Conservation (phyloP, 2,113 vertebrate genomes). For the Chitala chitala region DNA sequence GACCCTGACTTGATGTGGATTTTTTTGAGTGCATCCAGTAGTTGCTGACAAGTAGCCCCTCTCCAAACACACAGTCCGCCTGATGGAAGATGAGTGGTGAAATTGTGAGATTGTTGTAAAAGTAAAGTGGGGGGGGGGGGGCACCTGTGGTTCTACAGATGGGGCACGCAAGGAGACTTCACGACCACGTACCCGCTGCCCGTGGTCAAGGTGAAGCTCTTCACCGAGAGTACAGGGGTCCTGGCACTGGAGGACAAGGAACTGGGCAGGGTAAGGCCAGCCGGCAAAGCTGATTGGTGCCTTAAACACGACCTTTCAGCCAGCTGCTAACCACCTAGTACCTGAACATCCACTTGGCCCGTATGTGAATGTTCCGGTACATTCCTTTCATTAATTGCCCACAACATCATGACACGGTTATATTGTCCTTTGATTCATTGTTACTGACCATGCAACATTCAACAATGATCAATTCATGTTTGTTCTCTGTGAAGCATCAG, state of each 20-base stretch:
- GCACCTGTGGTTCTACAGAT: constrained; percentile 64
- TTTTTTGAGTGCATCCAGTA: too few species aligned
- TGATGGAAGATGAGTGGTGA: neutral
- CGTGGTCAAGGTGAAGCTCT: constrained; percentile 94
- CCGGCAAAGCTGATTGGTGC: neutral
- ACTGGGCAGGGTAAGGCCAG: constrained; percentile 22
- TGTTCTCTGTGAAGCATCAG: neutral
- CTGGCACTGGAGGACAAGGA: constrained; percentile 69
- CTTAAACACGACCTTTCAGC: neutral
- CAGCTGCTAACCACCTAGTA: too few species aligned
- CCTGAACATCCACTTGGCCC: too few species aligned
- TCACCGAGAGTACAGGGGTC: constrained; percentile 91
- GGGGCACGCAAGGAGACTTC: constrained; percentile 98
- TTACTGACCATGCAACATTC: too few species aligned
- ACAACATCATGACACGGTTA: too few species aligned
- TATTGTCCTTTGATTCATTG: too few species aligned
- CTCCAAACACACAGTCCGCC: too few species aligned
- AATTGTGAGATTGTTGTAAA: neutral
- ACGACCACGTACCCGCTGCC: constrained; percentile 87
- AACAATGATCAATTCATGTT: too few species aligned
- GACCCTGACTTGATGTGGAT: too few species aligned
- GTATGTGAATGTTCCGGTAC: too few species aligned
- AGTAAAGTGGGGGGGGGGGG: neutral
- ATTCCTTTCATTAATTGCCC: too few species aligned
- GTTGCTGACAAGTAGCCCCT: too few species aligned